Evolutionary conservation across 2,888 invertebrate species (phyloP).

Genomic region (Tenthredo notha): DNA sequence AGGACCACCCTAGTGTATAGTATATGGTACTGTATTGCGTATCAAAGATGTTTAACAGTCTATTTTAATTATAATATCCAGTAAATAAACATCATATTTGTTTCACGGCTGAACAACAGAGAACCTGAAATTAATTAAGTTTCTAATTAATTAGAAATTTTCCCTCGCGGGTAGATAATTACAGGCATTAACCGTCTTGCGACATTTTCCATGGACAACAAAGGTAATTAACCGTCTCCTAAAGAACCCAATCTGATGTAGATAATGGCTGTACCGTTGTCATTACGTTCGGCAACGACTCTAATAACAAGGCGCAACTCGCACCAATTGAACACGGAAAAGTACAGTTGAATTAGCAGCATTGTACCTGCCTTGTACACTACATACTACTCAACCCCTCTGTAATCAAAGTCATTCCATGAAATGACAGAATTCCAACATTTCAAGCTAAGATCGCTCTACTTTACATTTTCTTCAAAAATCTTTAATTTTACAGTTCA

Average conservation of each 20-base stretch:
- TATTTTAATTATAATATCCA: not conserved
- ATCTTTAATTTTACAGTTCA: not conserved
- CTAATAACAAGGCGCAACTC: conserved; percentile 7
- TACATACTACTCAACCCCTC: conserved; percentile 13
- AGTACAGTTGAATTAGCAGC: not conserved
- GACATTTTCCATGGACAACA: conserved; percentile 9
- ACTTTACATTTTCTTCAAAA: not conserved
- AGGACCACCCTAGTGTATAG: too few species aligned
- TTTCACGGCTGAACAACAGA: not conserved
- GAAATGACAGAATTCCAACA: not conserved
- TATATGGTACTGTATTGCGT: not conserved
- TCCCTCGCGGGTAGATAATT: conserved; percentile 24
- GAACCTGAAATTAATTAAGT: conserved; percentile 3
- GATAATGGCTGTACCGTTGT: conserved; percentile 25
- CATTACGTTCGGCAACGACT: conserved; percentile 11
- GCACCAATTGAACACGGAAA: conserved; percentile 25
- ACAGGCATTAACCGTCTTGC: conserved; percentile 32
- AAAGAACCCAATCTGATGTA: conserved; percentile 35
- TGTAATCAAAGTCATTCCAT: conserved; percentile 16
- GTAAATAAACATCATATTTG: conserved; percentile 1
- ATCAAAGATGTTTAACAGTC: not conserved
- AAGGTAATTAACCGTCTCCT: conserved; percentile 30
- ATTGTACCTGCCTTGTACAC: conserved; percentile 16
- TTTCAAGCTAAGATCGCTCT: not conserved
- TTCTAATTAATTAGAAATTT: conserved; percentile 35